These are phyloP conservation scores for Scaptomyza flava DNA, from an alignment of 2,888 invertebrate species.

Conservation along the genomic window DNA sequence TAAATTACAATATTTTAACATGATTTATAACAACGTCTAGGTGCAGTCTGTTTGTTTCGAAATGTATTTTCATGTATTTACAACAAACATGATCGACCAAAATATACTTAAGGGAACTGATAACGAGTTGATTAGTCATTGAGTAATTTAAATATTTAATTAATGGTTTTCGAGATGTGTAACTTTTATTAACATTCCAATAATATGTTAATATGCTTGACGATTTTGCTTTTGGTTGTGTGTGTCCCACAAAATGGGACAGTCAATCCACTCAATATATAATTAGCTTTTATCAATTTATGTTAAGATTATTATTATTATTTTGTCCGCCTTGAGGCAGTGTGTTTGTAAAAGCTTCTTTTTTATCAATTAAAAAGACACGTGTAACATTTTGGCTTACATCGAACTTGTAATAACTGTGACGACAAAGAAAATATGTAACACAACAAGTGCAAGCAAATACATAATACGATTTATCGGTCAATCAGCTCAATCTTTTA, in stretches of 20 bases:
- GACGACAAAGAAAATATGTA: conserved; percentile 9
- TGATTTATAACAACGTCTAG: too few species aligned
- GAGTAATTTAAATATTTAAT: neutral
- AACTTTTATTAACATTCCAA: conserved; percentile 1
- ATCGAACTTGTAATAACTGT: conserved; percentile 27
- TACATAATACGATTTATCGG: neutral
- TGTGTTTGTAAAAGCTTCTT: conserved; percentile 5
- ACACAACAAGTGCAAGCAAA: neutral
- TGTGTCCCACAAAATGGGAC: neutral
- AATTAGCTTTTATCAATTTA: conserved; percentile 25
- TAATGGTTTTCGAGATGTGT: neutral
- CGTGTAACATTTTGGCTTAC: conserved; percentile 27
- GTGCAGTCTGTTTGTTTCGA: too few species aligned
- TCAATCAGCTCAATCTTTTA: neutral
- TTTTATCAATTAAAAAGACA: neutral
- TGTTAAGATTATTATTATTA: conserved; percentile 29
- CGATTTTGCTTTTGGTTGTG: too few species aligned
- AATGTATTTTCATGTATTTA: neutral
- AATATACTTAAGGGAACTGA: neutral
- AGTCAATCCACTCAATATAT: conserved; percentile 3
- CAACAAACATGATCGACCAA: neutral
- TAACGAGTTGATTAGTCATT: neutral
- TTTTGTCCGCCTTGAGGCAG: conserved; percentile 37
- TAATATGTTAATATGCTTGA: neutral
- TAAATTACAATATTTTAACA: neutral